These are phyloP conservation scores for Triplophysa rosa DNA, from an alignment of 2,113 vertebrate genomes.

Conservation along the genomic window DNA sequence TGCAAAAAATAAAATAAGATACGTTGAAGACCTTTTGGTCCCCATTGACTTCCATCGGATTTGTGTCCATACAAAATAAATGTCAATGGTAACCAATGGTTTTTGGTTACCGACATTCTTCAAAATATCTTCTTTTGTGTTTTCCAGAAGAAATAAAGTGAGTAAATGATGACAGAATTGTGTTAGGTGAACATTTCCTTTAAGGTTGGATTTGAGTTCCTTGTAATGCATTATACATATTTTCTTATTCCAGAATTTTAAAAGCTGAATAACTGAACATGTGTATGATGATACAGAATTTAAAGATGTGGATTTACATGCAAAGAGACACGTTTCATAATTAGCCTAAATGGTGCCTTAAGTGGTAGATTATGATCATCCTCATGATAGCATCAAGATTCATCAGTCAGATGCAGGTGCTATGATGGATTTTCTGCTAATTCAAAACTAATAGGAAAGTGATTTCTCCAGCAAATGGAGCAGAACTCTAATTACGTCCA, in stretches of 20 bases:
- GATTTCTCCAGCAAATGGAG: background rate
- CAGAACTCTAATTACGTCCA: background rate
- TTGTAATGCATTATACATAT: background rate
- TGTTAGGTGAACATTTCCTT: too few species aligned
- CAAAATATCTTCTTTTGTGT: too few species aligned
- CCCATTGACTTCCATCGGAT: too few species aligned
- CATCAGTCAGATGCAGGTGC: background rate
- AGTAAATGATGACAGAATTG: too few species aligned
- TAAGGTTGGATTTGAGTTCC: background rate
- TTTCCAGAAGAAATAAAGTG: background rate
- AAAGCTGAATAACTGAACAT: background rate
- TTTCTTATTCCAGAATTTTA: background rate
- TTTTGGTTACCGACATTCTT: too few species aligned
- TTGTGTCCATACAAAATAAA: too few species aligned
- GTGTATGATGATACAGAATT: background rate
- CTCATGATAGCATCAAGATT: background rate
- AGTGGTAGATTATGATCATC: background rate
- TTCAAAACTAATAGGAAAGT: background rate
- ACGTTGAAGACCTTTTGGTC: too few species aligned
- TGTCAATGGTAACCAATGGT: too few species aligned
- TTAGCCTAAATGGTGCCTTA: background rate
- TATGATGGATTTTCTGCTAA: background rate
- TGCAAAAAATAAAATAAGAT: too few species aligned
- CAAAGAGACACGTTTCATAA: background rate
- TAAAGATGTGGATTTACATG: background rate